Evolutionary conservation across 2,113 vertebrate species (phyloP), one percentile per base, ranked within the genome.

Genomic region (Sisor rabdophorus): DNA sequence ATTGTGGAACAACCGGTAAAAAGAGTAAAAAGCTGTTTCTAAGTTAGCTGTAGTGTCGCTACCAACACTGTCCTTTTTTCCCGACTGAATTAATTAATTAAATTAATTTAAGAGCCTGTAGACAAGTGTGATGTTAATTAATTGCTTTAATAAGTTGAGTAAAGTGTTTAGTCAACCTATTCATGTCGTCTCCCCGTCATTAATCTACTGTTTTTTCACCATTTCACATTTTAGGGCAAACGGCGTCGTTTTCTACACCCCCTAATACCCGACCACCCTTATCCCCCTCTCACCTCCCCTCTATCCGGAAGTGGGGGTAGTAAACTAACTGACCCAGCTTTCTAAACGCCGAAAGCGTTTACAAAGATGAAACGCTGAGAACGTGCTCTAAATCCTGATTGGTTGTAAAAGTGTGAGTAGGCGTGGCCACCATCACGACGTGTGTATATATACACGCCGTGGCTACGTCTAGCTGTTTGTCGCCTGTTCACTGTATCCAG

Each of bases 321-420:
- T 20, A 69, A 68, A 50, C 47, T 28, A 68, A 50, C 47, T 28
- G 65, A 28, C 19, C 61, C n/a, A 11, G 12, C 17, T 64, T n/a
- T 17, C n/a, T 5, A 28, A 68, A 26, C 19, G 24, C 15, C 24
- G 9, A 19, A 26, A 19, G 47, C 26, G 17, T 30, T 68, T 50
- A 1, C 36, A 0, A 11, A 59, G 55, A 3, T 72, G 71, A 26
- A 58, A 59, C 71, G 71, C 54, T 36, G 32, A 59, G 17, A 59
- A 59, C 54, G 71, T 73, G 71, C 16, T 22, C 24, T 60, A 15
- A 48, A 54, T 61, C 13, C 60, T 86, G 44, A 96, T 95, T 96
- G 95, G 95, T 17, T 36, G 7, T 79, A 22, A 81, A n/a, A 85
- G 75, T 44, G 0, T 0, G 11, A 13, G 48, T 76, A 85, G 86